Conservation (phyloP, 2,797 vertebrate species). For the Catamblyrhynchus diadema region DNA sequence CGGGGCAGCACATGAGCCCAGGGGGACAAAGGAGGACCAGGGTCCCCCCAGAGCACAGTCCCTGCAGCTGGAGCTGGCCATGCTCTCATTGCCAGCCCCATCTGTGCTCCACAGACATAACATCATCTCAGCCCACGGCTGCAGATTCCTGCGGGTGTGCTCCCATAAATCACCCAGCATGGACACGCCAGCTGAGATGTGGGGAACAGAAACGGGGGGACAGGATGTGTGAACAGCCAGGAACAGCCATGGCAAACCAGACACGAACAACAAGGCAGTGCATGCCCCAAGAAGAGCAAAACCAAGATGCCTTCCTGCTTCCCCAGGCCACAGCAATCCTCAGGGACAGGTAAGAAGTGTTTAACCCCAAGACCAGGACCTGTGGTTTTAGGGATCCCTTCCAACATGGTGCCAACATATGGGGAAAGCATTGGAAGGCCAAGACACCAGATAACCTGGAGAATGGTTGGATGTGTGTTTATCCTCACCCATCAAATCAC, state of each 20-base stretch:
- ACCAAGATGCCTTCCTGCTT: neutral
- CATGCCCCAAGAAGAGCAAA: neutral
- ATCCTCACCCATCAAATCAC: neutral
- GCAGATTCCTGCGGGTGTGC: neutral
- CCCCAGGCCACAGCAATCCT: neutral
- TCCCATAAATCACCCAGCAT: neutral
- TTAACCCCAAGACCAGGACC: accelerated
- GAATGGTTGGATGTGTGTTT: neutral
- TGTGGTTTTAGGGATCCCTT: neutral
- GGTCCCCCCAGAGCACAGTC: neutral
- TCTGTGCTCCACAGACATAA: conserved; percentile 43
- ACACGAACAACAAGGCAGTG: neutral
- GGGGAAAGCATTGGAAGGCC: neutral
- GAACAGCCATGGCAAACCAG: neutral
- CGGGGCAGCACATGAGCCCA: accelerated
- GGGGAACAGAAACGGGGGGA: neutral
- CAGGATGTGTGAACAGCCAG: neutral
- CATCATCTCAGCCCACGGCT: conserved; percentile 48
- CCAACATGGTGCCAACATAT: neutral
- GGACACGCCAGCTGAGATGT: neutral
- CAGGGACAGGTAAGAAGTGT: neutral
- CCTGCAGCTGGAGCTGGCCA: conserved; percentile 34
- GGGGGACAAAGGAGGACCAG: accelerated
- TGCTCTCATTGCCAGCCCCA: neutral
- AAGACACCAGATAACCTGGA: neutral